These are phyloP conservation scores for Hecatera dysodea DNA, from an alignment of 2,888 invertebrate species.

Conservation along the genomic window DNA sequence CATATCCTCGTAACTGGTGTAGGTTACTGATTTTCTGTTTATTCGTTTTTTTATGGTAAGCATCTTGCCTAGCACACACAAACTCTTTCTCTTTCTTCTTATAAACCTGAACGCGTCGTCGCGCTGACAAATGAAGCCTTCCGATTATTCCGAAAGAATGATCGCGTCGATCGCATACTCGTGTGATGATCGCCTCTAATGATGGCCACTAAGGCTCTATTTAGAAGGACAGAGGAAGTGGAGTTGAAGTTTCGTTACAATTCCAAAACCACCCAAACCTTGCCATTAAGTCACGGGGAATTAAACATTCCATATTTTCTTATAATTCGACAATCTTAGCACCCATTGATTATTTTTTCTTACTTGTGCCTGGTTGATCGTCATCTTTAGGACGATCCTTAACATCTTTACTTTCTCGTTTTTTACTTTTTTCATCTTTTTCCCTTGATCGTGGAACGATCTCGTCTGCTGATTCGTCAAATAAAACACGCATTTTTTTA, in stretches of 20 bases:
- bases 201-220: background rate
- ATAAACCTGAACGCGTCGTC: background rate
- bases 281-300: background rate
- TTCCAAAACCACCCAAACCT: background rate
- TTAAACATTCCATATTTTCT: background rate
- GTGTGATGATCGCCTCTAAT: background rate
- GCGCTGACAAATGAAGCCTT: background rate
- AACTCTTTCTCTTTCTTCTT: background rate
- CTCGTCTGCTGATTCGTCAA: background rate
- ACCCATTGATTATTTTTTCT: conserved; percentile 1
- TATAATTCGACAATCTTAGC: background rate
- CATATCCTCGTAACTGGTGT: too few relatives aligned
- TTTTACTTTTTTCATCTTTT: background rate
- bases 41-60: too few relatives aligned
- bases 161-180: background rate
- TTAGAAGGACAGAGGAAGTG: background rate
- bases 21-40: too few relatives aligned
- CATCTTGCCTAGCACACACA: too few relatives aligned
- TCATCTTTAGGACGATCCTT: background rate
- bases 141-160: background rate
- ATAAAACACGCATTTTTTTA: background rate
- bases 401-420: background rate
- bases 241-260: background rate
- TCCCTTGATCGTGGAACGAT: too few relatives aligned
- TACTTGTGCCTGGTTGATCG: conserved; percentile 43